Percentiles rank a stretch among this genome's conserved stretches.
These are phyloP conservation scores for Pholis gunnellus DNA, from an alignment of 2,113 vertebrate species.

Conservation along the genomic window DNA sequence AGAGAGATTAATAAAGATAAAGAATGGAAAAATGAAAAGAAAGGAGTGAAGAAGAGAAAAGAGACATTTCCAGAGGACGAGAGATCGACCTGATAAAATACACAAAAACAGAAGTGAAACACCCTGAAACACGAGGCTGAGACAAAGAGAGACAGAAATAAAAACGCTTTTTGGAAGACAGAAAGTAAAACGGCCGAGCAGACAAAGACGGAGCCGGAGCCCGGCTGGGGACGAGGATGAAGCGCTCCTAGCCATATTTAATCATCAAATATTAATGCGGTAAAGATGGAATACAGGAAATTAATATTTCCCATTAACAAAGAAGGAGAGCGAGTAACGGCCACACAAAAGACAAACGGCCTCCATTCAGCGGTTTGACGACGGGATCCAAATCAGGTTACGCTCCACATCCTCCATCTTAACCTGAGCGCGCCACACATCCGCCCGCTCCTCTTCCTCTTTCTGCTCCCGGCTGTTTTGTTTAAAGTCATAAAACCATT, in stretches of 20 bases:
- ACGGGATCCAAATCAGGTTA: conserved; percentile 25
- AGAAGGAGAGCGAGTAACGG: conserved; percentile 30
- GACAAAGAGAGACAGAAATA: conserved; percentile 18
- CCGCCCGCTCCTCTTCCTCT: background rate
- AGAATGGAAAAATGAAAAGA: background rate
- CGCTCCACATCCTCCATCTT: conserved; percentile 2
- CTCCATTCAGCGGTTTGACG: conserved; percentile 9
- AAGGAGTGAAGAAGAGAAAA: background rate
- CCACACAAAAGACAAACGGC: conserved; percentile 42
- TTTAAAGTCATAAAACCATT: background rate
- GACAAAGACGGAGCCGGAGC: conserved; percentile 32
- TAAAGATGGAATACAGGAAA: conserved; percentile 74
- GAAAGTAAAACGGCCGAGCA: conserved; percentile 1
- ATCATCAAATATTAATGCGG: conserved; percentile 72
- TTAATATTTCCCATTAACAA: conserved; percentile 71
- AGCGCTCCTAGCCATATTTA: conserved; percentile 54
- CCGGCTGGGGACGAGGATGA: conserved; percentile 24
- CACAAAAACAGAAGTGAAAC: background rate
- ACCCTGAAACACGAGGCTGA: background rate
- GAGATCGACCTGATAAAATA: background rate
- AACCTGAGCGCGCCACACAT: background rate
- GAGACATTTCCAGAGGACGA: background rate
- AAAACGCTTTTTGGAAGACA: background rate
- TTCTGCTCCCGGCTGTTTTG: background rate
- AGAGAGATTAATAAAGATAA: background rate